phyloP scores from a whole-genome alignment of 64 coral and sea anemone genomes.

The Catalaphyllia jardinei region DNA sequence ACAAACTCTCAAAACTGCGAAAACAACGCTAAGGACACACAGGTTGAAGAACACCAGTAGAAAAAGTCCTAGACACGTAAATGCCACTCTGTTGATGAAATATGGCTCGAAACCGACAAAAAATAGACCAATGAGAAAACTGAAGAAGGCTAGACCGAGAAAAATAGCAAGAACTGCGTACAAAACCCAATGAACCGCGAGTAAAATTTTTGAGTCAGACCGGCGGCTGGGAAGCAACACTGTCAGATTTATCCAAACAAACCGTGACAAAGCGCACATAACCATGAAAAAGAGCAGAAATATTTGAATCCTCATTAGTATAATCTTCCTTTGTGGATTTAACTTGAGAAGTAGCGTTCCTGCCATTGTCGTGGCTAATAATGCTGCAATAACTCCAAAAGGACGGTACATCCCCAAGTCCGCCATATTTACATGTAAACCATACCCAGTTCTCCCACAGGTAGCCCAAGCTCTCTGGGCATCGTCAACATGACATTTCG shows the following conservation, averaged over 20 bases:
- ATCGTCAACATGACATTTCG: too few relatives aligned
- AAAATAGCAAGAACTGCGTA: constrained; percentile 33
- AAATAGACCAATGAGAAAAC: constrained; percentile 23
- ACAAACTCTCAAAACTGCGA: neutral
- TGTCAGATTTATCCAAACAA: constrained; percentile 58
- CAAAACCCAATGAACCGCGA: neutral
- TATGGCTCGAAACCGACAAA: constrained; percentile 52
- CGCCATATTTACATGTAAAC: constrained; percentile 31
- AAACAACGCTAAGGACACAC: constrained; percentile 25
- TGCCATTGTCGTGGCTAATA: constrained; percentile 30
- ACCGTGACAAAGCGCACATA: constrained; percentile 55
- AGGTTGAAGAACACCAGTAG: constrained; percentile 48
- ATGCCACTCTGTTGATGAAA: constrained; percentile 36
- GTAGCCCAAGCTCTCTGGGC: too few relatives aligned
- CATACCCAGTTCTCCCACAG: constrained; percentile 1
- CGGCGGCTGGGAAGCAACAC: constrained; percentile 18
- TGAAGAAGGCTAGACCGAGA: constrained; percentile 33
- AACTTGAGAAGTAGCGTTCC: constrained; percentile 56
- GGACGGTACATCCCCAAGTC: neutral
- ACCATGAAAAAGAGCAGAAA: constrained; percentile 34
- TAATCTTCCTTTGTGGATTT: constrained; percentile 52
- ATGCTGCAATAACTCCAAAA: constrained; percentile 19
- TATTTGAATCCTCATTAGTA: constrained; percentile 57
- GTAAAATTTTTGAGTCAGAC: constrained; percentile 8
- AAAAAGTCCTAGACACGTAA: constrained; percentile 49